Evolutionary conservation across 1,140 invertebrate genomes (phyloP), one percentile per base, ranked within the genome.

Genomic region (Lasioglossum albipes): DNA sequence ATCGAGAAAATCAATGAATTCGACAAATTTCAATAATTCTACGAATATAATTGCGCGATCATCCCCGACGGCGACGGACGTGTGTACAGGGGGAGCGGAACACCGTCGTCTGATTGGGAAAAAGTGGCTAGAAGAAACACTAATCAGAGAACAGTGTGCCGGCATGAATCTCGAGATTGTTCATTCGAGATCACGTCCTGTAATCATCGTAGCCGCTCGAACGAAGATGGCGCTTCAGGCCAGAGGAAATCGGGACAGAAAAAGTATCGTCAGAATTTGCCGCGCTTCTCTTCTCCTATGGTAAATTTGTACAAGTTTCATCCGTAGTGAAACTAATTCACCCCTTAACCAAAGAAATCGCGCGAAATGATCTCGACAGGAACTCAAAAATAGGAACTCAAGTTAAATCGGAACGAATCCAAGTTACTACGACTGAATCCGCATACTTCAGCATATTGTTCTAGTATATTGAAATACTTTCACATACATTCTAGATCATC

Each of bases 71-170:
- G n/a, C 61, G 49, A 57, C 18, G 6, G 5, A n/a, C 22, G 36
- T 5, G 36, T 36, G 36, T 36, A 36, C 10, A 54, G 2, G 10
- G 0, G 7, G 10, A 6, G 18, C 5, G 45, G 57, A 5, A 79
- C 20, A 68, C 57, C 20, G 75, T 12, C 59, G 67, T 82, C 80
- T 59, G 84, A 85, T 86, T 66, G 80, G 52, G 68, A 61, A 67
- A 85, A 82, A 85, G 72, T 85, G 83, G 79, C 83, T 64, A 84
- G 84, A 69, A 66, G n/a, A 45, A 86, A 81, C 59, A 41, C 64
- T 80, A 69, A 86, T 86, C 75, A 66, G 67, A 66, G 6, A n/a
- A 18, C 70, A 7, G 61, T 45, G 7, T 31, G 16, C 1, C 16
- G n/a, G 2, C 7, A 27, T 4, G 36, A 66, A 52, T 75, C 72